Evolutionary conservation across 1,140 invertebrate genomes (phyloP), one percentile per base, ranked within the genome.

Genomic region (Drosophila santomea): DNA sequence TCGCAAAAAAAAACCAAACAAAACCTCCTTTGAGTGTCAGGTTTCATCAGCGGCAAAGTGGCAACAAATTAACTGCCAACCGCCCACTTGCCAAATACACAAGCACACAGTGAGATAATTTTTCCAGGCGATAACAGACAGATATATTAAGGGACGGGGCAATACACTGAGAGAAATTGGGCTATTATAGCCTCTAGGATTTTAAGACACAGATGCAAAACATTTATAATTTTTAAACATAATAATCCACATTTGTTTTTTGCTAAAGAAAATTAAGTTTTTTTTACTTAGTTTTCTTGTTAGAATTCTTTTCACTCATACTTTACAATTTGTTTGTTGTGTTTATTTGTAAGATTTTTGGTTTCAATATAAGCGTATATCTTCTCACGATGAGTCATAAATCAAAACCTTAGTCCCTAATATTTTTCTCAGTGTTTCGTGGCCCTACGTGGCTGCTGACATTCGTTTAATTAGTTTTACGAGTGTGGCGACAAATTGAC

Each of bases 381-480:
- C 23, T 25, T 25, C 23, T 32, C 28, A 2, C 7, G 28, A 32
- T 8, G 7, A 8, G 8, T 8, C 8, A 32, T 8, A 8, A 2
- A 32, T 5, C 15, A n/a, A 4, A 3, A 3, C 7, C 3, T 28
- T 28, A 32, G 8, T 32, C 4, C 3, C 2, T 1, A 10, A 4
- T 5, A 32, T 35, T 63, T 60, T 4, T 28, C 3, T 36, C 8
- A 15, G 44, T 41, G 63, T 5, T 17, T 20, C 0, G 0, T 0
- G 6, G 12, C 64, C 44, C 56, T 69, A 71, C 67, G 67, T 69
- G 67, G 51, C 67, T 72, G 52, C 25, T 77, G 74, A 71, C 64
- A 77, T 63, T 47, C 74, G 75, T 78, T 78, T 78, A 78, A 78
- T 78, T 78, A 78, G 74, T 78, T 78, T 78, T 78, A 78, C 76